Evolutionary conservation across 1,140 invertebrate genomes (phyloP), one percentile per base, ranked within the genome.

Genomic region (Halesus radiatus): DNA sequence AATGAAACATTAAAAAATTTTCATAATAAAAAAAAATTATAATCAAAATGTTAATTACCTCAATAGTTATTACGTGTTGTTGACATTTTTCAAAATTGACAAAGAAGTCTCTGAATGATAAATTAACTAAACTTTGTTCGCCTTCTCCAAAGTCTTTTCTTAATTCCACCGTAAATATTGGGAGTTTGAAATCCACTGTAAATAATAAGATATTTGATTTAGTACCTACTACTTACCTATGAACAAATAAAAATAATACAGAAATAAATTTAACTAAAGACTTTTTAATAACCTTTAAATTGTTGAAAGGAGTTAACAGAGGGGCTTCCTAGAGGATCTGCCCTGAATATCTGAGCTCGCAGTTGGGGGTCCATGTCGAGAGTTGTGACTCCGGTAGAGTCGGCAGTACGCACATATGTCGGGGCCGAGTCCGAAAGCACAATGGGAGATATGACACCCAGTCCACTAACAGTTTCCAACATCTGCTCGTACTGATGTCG

Each of bases 401-500:
- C 81, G 16, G 85, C 58, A 80, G 85, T 45, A 5, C 54, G 83
- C 84, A 26, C 86, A 84, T 86, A 84, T 87, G 66, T 68, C 75
- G 81, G 76, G 23, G 29, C 64, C 22, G 77, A 62, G 16, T 68
- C 72, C 1, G 78, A 66, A 3, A 64, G 45, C 10, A 80, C 26
- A 13, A 45, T 45, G 3, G 80, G 74, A 23, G 70, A 75, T 18
- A 75, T 74, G 13, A 80, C 79, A 22, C 75, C 76, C 22, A 89
- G 66, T 84, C 88, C 91, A 54, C 92, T 88, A 20, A 94, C 85
- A 1, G 94, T 96, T 80, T 97, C 95, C 56, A 97, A 88, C 29
- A 98, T 88, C 87, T 98, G 96, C 86, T 97, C 95, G 86, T 98
- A 98, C 84, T 98, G 96, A 23, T 92, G 91, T 37, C 96, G 93